Evolutionary conservation across 2,113 vertebrate species (phyloP).

Genomic region (Todiramphus chloris): DNA sequence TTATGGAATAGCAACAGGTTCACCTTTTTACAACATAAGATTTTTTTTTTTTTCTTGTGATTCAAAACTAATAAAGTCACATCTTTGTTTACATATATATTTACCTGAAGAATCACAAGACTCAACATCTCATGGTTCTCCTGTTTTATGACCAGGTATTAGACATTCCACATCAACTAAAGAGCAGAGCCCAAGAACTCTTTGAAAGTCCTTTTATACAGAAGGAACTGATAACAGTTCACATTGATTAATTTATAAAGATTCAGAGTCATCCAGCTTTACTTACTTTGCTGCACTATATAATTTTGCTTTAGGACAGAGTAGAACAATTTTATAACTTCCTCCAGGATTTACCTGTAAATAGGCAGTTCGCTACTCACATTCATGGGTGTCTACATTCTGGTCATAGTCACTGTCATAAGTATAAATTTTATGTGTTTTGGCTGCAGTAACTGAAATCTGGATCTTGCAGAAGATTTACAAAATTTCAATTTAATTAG

Average conservation of each 20-base stretch:
- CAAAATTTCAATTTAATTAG: not conserved
- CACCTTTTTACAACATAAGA: not conserved
- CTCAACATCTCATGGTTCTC: not conserved
- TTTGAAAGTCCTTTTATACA: not conserved
- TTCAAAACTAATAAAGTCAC: not conserved
- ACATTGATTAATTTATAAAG: not conserved
- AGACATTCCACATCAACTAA: not conserved
- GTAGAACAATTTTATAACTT: not conserved
- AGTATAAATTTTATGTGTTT: not conserved
- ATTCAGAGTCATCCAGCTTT: not conserved
- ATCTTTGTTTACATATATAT: not conserved
- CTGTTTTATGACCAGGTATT: not conserved
- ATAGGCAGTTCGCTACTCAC: not conserved
- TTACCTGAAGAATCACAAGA: not conserved
- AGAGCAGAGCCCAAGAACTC: not conserved
- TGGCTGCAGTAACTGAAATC: not conserved
- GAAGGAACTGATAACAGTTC: not conserved
- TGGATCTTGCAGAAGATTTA: not conserved
- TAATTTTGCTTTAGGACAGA: not conserved
- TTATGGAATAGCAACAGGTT: not conserved
- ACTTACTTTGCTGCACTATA: not conserved
- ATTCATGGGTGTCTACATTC: not conserved
- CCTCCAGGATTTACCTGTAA: not conserved
- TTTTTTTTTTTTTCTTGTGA: not conserved
- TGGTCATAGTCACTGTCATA: not conserved